Base-by-base conservation (phyloP, 2,888 invertebrate genomes). In the Netelia inedita region DNA sequence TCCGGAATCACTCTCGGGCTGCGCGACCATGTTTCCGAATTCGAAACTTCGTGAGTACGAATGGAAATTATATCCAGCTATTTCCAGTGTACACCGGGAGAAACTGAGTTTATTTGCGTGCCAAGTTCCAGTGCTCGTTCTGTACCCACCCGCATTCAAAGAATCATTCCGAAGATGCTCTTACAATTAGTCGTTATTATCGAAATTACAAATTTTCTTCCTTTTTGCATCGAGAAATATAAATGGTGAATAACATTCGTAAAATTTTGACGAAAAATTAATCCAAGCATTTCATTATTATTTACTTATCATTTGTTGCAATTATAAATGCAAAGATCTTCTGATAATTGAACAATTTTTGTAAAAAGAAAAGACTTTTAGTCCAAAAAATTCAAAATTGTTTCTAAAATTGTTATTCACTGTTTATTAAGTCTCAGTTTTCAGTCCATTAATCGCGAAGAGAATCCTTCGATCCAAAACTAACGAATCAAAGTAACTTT, bases 61-160 rank as follows among this genome's bases (percentile, higher is more conserved):
- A 71, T 53, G 63, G 16, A 16, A 71, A 63, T 71, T 41, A 63
- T 41, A n/a, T 11, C 69, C 21, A 63, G 43, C 41, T 79, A 72
- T 69, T 71, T 23, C 63, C 79, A 28, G 35, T 35, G 41, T 19
- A 53, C 61, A 53, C 35, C 19, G 28, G 23, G 68, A 57, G 19
- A 14, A 41, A 79, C 28, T 69, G 35, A 35, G 50, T n/a, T 63
- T 74, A 43, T 63, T 74, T 53, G 63, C 21, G 63, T 71, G n/a
- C 41, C 61, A 63, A 46, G 43, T 43, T 9, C 66, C 46, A 21
- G 14, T 35, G 14, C 66, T 46, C 35, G 35, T 35, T 35, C 35
- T n/a, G 16, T 53, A 8, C 8, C 16, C 41, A 19, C 57, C n/a
- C 11, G 10, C 19, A 61, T 50, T 35, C 57, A 16, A 55, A 72